Conservation (phyloP, 2,113 vertebrate genomes). For the Hemicordylus capensis region DNA sequence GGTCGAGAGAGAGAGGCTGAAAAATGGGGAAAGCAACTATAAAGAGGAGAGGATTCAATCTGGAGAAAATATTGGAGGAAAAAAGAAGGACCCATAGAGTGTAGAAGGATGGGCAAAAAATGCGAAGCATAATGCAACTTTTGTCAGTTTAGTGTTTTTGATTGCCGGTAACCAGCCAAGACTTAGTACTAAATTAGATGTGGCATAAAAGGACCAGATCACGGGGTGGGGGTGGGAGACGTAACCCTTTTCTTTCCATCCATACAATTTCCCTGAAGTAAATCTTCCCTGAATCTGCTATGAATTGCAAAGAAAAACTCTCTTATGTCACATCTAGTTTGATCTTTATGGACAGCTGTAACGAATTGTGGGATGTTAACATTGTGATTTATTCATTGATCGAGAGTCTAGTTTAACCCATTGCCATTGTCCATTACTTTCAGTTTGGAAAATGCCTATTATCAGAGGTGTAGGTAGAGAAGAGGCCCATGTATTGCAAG, state of each 20-base stretch:
- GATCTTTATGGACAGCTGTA: not conserved
- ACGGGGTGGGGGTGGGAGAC: too few species aligned
- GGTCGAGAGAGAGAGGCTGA: not conserved
- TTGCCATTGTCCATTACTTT: not conserved
- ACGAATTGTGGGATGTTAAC: not conserved
- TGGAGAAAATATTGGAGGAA: not conserved
- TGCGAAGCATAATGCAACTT: not conserved
- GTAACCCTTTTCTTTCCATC: too few species aligned
- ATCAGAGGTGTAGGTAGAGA: not conserved
- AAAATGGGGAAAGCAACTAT: not conserved
- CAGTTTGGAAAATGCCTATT: not conserved
- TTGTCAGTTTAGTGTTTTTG: not conserved
- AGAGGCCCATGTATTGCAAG: not conserved
- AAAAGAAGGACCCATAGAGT: not conserved
- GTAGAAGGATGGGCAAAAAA: fast-evolving
- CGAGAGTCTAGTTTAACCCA: not conserved
- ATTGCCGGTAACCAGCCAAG: not conserved
- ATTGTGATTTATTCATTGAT: not conserved
- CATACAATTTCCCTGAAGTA: too few species aligned
- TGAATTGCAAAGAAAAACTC: too few species aligned
- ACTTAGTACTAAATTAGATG: too few species aligned
- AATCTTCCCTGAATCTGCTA: too few species aligned
- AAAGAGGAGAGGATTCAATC: not conserved
- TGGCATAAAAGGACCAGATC: not conserved
- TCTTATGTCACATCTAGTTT: not conserved